Conservation (phyloP, 2,113 vertebrate species). For the Rhinolophus ferrumequinum region DNA sequence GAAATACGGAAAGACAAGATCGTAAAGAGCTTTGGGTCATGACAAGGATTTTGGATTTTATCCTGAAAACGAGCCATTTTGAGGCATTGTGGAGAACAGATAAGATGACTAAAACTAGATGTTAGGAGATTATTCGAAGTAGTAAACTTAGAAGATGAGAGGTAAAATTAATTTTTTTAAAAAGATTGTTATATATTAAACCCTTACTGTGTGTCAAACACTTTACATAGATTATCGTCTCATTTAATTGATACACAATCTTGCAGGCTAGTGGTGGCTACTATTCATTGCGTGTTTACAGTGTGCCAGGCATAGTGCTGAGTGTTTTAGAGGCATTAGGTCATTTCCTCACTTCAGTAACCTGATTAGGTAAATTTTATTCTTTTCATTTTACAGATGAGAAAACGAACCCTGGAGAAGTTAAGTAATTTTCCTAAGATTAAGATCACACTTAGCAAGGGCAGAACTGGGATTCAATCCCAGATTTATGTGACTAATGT, state of each 20-base stretch:
- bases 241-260: neutral
- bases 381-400: conserved; percentile 53
- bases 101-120: conserved; percentile 1
- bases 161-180: neutral
- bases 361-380: conserved; percentile 9
- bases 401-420: conserved; percentile 39
- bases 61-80: conserved; percentile 14
- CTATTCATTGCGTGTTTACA: neutral
- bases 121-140: conserved; percentile 30
- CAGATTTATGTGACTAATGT: neutral
- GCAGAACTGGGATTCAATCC: conserved; percentile 6
- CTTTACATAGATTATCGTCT: neutral
- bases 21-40: conserved; percentile 3
- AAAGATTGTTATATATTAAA: neutral
- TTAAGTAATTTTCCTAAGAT: conserved; percentile 16
- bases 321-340: neutral
- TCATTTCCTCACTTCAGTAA: neutral
- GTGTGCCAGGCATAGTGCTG: neutral
- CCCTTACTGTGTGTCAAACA: neutral
- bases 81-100: neutral
- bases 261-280: neutral
- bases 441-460: conserved; percentile 34
- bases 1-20: neutral
- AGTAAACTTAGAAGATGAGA: neutral
- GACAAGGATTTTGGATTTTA: conserved; percentile 34